phyloP scores from a whole-genome alignment of 2,888 invertebrate species.

The Acholoe squamosa region DNA sequence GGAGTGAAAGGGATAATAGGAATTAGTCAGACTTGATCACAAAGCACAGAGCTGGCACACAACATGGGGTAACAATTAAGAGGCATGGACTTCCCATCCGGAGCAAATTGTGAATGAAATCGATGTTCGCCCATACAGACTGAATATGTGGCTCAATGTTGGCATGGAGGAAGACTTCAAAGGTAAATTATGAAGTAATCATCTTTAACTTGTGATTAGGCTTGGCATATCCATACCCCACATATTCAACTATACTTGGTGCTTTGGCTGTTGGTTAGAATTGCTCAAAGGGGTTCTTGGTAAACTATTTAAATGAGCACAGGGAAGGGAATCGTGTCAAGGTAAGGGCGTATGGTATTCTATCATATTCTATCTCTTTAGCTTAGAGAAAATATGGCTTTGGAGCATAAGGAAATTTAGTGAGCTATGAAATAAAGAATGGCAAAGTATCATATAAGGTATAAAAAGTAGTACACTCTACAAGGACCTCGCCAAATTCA shows the following conservation, averaged over 20 bases:
- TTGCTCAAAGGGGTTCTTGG: no score
- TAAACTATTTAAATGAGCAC: no score
- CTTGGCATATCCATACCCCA: background rate
- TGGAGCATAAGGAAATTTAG: no score
- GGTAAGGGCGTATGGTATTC: no score
- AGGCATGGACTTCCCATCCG: background rate
- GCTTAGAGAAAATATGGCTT: no score
- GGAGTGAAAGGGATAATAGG: constrained; percentile 1
- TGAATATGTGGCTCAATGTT: background rate
- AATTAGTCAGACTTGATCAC: constrained; percentile 19
- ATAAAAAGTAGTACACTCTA: no score
- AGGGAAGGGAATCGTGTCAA: no score
- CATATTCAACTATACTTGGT: background rate
- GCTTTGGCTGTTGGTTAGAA: no score
- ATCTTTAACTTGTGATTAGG: constrained; percentile 22
- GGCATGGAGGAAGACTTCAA: background rate
- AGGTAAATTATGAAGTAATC: background rate
- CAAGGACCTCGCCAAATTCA: no score
- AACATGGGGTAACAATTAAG: constrained; percentile 45
- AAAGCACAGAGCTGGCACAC: background rate
- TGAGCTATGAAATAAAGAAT: no score
- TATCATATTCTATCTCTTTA: no score
- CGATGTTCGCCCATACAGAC: background rate
- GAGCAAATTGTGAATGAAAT: constrained; percentile 39
- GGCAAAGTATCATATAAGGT: no score